phyloP scores from a whole-genome alignment of 2,888 invertebrate genomes.

The Hydrotaea diabolus region DNA sequence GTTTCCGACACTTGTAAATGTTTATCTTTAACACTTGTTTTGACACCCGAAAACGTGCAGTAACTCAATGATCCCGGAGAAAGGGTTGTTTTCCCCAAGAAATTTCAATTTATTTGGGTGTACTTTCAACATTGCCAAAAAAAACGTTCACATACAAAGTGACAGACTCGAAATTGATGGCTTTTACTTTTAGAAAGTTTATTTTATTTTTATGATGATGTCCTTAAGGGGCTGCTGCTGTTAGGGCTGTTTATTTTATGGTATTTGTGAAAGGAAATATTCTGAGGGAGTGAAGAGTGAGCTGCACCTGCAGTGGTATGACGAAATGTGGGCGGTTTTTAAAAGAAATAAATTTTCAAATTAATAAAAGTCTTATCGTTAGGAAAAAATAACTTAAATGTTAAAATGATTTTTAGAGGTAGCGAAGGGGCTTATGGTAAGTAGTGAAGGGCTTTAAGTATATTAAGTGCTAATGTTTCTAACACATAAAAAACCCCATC shows the following conservation, averaged over 20 bases:
- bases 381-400: neutral
- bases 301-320: constrained; percentile 52
- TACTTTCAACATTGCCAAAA: constrained; percentile 18
- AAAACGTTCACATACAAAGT: neutral
- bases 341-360: constrained; percentile 24
- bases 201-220: constrained; percentile 24
- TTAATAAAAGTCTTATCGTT: constrained; percentile 20
- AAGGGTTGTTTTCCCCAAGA: constrained; percentile 49
- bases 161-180: too few species aligned
- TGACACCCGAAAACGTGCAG: neutral
- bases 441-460: too few species aligned
- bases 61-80: neutral
- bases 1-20: constrained; percentile 54
- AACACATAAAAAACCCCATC: too few species aligned
- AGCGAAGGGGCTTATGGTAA: too few species aligned
- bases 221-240: neutral
- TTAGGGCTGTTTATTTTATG: neutral
- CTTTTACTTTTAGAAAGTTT: constrained; percentile 18
- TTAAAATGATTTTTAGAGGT: neutral
- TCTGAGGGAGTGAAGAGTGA: neutral
- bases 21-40: constrained; percentile 53
- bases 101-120: neutral
- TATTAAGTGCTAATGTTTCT: too few species aligned
- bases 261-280: neutral
- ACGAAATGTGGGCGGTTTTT: constrained; percentile 56